Conservation (phyloP, 2,113 vertebrate species). For the Chloropsis hardwickii region DNA sequence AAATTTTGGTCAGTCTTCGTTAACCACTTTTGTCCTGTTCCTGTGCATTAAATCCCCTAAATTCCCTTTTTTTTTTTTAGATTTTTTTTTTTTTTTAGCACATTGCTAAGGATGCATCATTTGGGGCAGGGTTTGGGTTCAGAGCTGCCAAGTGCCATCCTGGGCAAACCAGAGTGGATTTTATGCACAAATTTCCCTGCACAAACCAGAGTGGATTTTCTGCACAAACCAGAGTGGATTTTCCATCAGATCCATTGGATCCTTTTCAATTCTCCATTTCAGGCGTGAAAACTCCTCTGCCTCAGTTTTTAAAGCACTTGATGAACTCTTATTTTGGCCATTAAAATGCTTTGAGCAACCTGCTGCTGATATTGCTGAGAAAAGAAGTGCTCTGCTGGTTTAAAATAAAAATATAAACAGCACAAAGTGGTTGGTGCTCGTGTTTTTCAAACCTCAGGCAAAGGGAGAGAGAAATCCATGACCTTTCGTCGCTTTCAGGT, state of each 20-base stretch:
- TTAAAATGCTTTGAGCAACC: background rate
- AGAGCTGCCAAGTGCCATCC: background rate
- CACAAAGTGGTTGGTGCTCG: background rate
- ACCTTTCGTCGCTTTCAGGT: constrained; percentile 34
- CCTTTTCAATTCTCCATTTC: background rate
- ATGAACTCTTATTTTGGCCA: background rate
- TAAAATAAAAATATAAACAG: background rate
- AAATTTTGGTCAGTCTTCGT: background rate
- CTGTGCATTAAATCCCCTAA: fast-evolving
- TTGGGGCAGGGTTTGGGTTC: background rate
- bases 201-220: background rate
- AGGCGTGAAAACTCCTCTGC: background rate
- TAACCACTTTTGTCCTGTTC: background rate
- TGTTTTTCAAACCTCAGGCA: constrained; percentile 11
- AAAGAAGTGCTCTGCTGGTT: background rate
- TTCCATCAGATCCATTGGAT: background rate
- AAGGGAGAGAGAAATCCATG: constrained; percentile 45
- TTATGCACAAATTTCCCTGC: background rate
- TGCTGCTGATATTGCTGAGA: background rate
- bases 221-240: background rate
- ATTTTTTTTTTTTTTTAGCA: background rate
- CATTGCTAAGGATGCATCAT: fast-evolving
- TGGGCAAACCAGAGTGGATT: background rate
- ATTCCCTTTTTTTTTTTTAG: background rate
- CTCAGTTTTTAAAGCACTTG: fast-evolving